Evolutionary conservation across 2,113 vertebrate species (phyloP), one percentile per base, ranked within the genome.

Genomic region (Varanus komodoensis): DNA sequence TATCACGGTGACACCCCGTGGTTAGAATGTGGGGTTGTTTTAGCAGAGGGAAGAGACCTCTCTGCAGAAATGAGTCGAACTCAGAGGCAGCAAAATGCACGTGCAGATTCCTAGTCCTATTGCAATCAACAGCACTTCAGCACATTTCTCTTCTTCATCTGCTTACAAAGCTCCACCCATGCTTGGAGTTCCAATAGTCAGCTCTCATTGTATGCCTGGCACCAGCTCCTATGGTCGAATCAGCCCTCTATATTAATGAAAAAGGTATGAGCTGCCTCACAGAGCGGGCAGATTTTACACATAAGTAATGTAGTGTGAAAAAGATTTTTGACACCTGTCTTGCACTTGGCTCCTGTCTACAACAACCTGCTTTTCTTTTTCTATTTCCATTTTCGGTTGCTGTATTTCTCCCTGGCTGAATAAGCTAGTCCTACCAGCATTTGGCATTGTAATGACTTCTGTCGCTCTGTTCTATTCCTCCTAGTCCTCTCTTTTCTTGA

Each of bases 261-360:
- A 38, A 14, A 52, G n/a, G 79, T 73, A 3, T 29, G 15, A 75
- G 19, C 2, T 23, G 23, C 48, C 11, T 38, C 1, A 84, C 4
- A 52, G 1, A 7, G 0, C 25, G 48, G 34, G n/a, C 48, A 15
- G 0, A 21, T 44, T 67, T 48, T 75, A 83, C 75, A 87, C 6
- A 50, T 0, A 34, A 8, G 0, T 87, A 68, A 71, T 8, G 78
- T 68, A 69, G 0, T 57, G 3, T 38, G 19, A 88, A 89, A 73
- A 0, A 5, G 1, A 0, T 14, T 12, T 74, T 21, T 83, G 50
- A 23, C 6, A 83, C 0, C 8, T 3, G 1, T 73, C 8, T 48
- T 90, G 27, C 89, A 38, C 8, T 0, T 12, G 68, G 77, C 21
- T 67, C 0, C 4, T 73, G 5, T 11, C 89, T 3, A 50, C 29